These are phyloP conservation scores for Babylonia areolata DNA, from an alignment of 1,140 invertebrate species.

Conservation along the genomic window DNA sequence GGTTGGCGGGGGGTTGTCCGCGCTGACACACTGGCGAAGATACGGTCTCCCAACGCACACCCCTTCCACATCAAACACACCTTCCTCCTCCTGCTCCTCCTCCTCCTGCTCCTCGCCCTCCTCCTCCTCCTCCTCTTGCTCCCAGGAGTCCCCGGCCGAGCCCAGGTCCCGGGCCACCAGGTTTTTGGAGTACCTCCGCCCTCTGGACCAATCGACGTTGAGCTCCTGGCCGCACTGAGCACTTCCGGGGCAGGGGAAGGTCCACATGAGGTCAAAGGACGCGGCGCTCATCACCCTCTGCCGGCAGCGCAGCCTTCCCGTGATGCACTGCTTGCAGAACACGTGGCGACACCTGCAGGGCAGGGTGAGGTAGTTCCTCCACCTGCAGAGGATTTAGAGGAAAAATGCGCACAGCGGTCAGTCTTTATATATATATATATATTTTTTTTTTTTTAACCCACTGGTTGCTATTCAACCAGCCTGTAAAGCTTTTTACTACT, in stretches of 20 bases:
- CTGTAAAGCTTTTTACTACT: too few species aligned
- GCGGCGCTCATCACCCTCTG: constrained; percentile 24
- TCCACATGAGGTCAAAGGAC: constrained; percentile 39
- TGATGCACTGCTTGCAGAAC: constrained; percentile 37
- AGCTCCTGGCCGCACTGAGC: constrained; percentile 37
- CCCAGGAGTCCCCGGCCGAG: too few species aligned
- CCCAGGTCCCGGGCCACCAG: constrained; percentile 25
- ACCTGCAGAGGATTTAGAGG: not conserved
- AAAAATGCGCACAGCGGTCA: too few species aligned
- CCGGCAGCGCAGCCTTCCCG: constrained; percentile 23
- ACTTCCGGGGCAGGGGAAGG: constrained; percentile 35
- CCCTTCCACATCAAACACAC: not conserved
- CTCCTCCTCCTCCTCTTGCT: constrained; percentile 23
- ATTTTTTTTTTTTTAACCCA: too few species aligned
- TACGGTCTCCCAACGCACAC: too few species aligned
- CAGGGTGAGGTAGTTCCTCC: constrained; percentile 33
- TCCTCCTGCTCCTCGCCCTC: not conserved
- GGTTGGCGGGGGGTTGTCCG: too few species aligned
- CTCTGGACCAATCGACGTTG: constrained; percentile 33
- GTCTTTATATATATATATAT: too few species aligned
- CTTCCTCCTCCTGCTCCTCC: not conserved
- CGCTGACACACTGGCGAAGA: too few species aligned
- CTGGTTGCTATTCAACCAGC: too few species aligned
- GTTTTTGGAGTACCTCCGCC: constrained; percentile 22
- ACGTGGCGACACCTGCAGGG: constrained; percentile 36